These are phyloP conservation scores for Eupristina koningsbergeri DNA, from an alignment of 1,140 invertebrate genomes.

Conservation along the genomic window DNA sequence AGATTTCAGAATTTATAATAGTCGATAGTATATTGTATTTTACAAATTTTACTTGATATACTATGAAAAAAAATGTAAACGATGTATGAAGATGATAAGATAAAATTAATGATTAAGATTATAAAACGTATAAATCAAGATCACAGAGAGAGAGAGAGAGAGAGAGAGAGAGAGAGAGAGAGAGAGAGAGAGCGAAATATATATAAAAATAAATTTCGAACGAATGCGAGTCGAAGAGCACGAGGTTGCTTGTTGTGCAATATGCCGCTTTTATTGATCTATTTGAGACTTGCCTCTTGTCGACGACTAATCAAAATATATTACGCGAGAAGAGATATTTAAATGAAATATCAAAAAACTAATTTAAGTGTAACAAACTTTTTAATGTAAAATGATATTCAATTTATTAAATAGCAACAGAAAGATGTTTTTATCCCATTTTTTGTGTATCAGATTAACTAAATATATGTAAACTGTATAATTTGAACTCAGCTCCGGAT, in stretches of 20 bases:
- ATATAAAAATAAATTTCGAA: conserved; percentile 47
- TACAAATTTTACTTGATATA: conserved; percentile 73
- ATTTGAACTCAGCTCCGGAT: neutral
- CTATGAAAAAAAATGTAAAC: conserved; percentile 46
- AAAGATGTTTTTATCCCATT: conserved; percentile 28
- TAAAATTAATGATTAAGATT: conserved; percentile 60
- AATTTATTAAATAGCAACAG: neutral
- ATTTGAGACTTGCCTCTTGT: conserved; percentile 27
- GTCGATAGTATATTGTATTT: conserved; percentile 71
- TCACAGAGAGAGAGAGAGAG: conserved; percentile 31
- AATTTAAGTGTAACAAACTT: conserved; percentile 33
- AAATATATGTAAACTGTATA: neutral
- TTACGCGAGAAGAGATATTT: conserved; percentile 15
- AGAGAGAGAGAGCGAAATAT: conserved; percentile 6
- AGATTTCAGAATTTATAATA: conserved; percentile 71
- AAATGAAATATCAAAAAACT: neutral
- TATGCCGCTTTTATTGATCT: conserved; percentile 42
- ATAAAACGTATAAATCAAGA: conserved; percentile 47
- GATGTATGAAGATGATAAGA: conserved; percentile 51
- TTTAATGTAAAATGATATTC: conserved; percentile 10
- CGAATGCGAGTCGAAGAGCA: conserved; percentile 62
- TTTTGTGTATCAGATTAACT: conserved; percentile 23
- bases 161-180: conserved; percentile 20
- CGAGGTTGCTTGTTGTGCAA: conserved; percentile 62
- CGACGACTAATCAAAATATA: conserved; percentile 51